Percentiles rank a stretch among this genome's conserved stretches.
phyloP scores from a whole-genome alignment of 30 jellyfish, hydroid and myxozoan genomes.

The Aurelia aurita region DNA sequence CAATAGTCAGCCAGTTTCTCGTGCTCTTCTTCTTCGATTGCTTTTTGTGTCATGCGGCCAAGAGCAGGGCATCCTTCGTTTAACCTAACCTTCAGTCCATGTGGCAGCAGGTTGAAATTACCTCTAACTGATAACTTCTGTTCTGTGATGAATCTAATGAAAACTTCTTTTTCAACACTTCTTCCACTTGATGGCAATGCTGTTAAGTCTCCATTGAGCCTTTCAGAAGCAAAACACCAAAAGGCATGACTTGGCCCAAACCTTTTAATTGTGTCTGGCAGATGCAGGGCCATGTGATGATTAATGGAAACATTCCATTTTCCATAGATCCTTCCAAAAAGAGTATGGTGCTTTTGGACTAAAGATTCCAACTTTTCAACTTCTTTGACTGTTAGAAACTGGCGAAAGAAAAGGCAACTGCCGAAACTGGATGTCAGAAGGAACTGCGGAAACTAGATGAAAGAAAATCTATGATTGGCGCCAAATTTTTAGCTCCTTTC shows the following conservation, averaged over 20 bases:
- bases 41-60: too few relatives aligned
- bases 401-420: too few relatives aligned
- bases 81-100: too few relatives aligned
- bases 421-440: too few relatives aligned
- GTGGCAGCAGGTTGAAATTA: background rate
- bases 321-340: background rate
- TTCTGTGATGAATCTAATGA: background rate
- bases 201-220: background rate
- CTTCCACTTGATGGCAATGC: background rate
- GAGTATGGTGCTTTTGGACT: background rate
- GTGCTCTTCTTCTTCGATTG: too few relatives aligned
- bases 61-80: too few relatives aligned
- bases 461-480: too few relatives aligned
- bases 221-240: conserved; percentile 16
- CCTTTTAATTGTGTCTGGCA: background rate
- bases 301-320: background rate
- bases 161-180: background rate
- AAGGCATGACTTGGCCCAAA: conserved; percentile 11
- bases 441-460: too few relatives aligned
- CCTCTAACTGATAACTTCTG: background rate
- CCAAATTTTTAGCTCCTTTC: too few relatives aligned
- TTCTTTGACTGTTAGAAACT: too few relatives aligned
- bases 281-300: conserved; percentile 18
- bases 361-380: too few relatives aligned
- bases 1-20: too few relatives aligned